These are phyloP conservation scores for Mirza zaza DNA, from an alignment of 2,113 vertebrate species.

Conservation along the genomic window DNA sequence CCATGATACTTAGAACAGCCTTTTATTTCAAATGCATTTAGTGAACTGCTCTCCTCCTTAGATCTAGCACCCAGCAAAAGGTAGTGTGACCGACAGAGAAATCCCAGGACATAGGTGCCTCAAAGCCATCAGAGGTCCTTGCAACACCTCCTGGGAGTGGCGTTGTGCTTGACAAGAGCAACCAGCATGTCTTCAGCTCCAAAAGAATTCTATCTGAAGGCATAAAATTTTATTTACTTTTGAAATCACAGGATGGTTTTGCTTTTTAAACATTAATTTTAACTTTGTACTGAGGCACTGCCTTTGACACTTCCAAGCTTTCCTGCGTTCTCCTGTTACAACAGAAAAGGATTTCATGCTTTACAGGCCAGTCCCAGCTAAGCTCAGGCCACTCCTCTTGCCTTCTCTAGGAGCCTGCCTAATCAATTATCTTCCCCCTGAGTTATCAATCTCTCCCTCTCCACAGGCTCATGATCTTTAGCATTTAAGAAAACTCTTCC, in stretches of 20 bases:
- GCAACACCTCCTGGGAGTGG: fast-evolving
- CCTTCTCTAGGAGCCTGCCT: not conserved
- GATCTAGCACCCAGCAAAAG: no score
- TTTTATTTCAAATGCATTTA: not conserved
- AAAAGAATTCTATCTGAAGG: not conserved
- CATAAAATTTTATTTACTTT: not conserved
- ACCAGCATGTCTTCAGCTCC: not conserved
- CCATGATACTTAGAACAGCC: not conserved
- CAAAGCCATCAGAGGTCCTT: not conserved
- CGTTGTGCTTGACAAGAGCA: not conserved
- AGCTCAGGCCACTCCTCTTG: not conserved
- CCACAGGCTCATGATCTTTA: not conserved
- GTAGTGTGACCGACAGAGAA: no score
- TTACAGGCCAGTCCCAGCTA: not conserved
- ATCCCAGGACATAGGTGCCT: not conserved
- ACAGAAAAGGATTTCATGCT: not conserved
- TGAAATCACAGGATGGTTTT: not conserved
- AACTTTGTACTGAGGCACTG: not conserved
- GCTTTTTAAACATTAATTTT: not conserved
- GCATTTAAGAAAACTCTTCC: not conserved
- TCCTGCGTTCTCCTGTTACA: not conserved
- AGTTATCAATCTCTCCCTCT: not conserved
- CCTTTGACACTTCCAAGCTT: not conserved
- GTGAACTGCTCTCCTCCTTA: not conserved
- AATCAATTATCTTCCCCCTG: no score